Percentiles rank a stretch among this genome's conserved stretches.
These are phyloP conservation scores for Cephalopholis sonnerati DNA, from an alignment of 2,113 vertebrate genomes.

Conservation along the genomic window DNA sequence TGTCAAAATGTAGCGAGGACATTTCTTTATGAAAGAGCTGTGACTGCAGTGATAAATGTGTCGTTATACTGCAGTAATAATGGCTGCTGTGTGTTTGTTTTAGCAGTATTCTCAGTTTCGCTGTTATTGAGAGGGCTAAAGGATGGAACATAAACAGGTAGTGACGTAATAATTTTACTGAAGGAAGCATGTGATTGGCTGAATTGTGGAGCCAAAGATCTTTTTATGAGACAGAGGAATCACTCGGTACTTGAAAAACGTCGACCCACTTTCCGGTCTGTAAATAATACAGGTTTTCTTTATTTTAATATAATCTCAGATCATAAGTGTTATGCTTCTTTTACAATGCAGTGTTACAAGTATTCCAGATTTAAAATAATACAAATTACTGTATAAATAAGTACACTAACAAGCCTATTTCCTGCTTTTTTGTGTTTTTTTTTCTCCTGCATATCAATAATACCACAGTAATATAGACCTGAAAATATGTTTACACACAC, in stretches of 20 bases:
- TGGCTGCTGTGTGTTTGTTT: not conserved
- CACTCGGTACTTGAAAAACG: not conserved
- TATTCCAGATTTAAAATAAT: not conserved
- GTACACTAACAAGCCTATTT: not conserved
- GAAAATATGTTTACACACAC: too few relatives aligned
- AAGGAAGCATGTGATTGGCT: constrained; percentile 43
- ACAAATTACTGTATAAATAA: not conserved
- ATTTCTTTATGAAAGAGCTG: not conserved
- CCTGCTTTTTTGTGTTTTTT: not conserved
- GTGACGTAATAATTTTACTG: not conserved
- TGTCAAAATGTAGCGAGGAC: fast-evolving
- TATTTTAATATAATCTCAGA: not conserved
- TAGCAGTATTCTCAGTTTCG: not conserved
- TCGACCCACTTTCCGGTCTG: not conserved
- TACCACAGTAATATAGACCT: too few relatives aligned
- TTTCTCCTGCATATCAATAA: not conserved
- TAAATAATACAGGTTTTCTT: not conserved
- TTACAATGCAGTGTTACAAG: not conserved
- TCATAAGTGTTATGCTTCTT: not conserved
- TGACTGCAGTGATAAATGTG: not conserved
- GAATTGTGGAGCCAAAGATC: constrained; percentile 28
- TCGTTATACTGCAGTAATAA: fast-evolving
- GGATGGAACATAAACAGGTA: constrained; percentile 35
- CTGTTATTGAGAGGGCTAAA: not conserved
- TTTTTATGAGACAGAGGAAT: not conserved